Percentiles rank a stretch among this genome's conserved stretches.
These are phyloP conservation scores for Pygoscelis adeliae DNA, from an alignment of 2,113 vertebrate genomes.

Conservation along the genomic window DNA sequence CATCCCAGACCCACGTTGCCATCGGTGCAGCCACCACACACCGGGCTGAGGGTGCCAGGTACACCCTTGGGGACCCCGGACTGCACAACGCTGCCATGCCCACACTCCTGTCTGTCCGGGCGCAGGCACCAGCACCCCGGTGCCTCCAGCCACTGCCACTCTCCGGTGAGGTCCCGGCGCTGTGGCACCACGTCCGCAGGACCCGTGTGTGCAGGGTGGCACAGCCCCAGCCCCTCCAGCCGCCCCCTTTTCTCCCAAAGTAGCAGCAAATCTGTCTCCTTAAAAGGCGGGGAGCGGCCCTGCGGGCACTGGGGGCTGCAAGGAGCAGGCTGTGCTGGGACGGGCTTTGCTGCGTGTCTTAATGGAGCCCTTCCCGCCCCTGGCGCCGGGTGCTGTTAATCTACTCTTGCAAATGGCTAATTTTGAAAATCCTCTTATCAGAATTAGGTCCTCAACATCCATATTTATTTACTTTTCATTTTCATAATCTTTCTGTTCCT, in stretches of 20 bases:
- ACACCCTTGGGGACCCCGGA: not conserved
- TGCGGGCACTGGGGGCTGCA: not conserved
- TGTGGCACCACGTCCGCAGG: rapidly evolving
- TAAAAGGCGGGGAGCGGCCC: not conserved
- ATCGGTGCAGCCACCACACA: rapidly evolving
- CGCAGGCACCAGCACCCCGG: rapidly evolving
- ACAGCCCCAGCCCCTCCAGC: not conserved
- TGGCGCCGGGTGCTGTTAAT: constrained; percentile 56
- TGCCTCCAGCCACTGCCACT: rapidly evolving
- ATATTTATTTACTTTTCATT: constrained; percentile 81
- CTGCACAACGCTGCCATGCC: not conserved
- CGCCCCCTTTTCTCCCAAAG: not conserved
- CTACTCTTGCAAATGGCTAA: constrained; percentile 79
- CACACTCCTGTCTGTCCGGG: rapidly evolving
- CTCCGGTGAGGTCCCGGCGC: not conserved
- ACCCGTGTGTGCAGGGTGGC: not conserved
- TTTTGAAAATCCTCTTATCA: constrained; percentile 83
- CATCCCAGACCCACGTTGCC: not conserved
- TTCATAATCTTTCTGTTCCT: constrained; percentile 62
- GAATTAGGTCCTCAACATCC: constrained; percentile 78
- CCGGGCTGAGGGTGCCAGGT: not conserved
- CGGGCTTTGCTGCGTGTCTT: constrained; percentile 21
- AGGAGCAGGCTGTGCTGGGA: not conserved
- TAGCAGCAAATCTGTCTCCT: constrained; percentile 49
- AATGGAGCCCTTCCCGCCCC: constrained; percentile 46